Conservation (phyloP, 2,113 vertebrate genomes). For the Syngnathoides biaculeatus region DNA sequence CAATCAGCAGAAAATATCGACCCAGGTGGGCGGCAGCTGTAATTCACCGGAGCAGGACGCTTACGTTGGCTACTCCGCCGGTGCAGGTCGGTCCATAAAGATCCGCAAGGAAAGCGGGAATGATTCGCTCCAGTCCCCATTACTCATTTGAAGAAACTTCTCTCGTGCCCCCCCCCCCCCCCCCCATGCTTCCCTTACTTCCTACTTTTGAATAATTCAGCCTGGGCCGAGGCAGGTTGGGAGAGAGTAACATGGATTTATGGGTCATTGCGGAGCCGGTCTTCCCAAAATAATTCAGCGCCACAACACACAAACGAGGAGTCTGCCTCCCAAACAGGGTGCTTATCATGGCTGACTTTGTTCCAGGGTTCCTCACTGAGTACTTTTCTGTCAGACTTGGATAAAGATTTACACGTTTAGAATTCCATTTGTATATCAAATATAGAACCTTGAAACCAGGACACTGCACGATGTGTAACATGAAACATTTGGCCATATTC, state of each 20-base stretch:
- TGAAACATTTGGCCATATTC: too few relatives aligned
- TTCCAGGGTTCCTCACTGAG: background rate
- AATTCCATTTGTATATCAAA: background rate
- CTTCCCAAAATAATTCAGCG: slow-evolving; percentile 50
- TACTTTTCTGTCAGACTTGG: background rate
- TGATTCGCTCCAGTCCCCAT: slow-evolving; percentile 9
- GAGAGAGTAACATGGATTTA: slow-evolving; percentile 42
- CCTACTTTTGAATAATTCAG: slow-evolving; percentile 55
- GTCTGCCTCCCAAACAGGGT: background rate
- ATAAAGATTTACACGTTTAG: background rate
- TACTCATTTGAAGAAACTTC: slow-evolving; percentile 48
- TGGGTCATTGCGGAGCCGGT: slow-evolving; percentile 46
- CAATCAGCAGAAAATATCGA: slow-evolving; percentile 58
- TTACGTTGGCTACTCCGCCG: slow-evolving; percentile 20
- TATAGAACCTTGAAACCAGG: too few relatives aligned
- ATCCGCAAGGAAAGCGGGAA: slow-evolving; percentile 3
- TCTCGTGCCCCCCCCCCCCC: slow-evolving; percentile 22
- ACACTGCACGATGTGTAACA: too few relatives aligned
- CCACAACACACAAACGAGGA: slow-evolving; percentile 4
- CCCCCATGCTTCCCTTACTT: slow-evolving; percentile 6
- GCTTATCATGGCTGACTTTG: background rate
- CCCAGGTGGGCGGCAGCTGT: slow-evolving; percentile 48
- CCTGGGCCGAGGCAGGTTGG: slow-evolving; percentile 7
- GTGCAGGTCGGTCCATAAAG: slow-evolving; percentile 29
- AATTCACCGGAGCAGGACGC: slow-evolving; percentile 40